Base-by-base conservation (phyloP, 2,797 vertebrate species). In the Sebastes matsubarae region DNA sequence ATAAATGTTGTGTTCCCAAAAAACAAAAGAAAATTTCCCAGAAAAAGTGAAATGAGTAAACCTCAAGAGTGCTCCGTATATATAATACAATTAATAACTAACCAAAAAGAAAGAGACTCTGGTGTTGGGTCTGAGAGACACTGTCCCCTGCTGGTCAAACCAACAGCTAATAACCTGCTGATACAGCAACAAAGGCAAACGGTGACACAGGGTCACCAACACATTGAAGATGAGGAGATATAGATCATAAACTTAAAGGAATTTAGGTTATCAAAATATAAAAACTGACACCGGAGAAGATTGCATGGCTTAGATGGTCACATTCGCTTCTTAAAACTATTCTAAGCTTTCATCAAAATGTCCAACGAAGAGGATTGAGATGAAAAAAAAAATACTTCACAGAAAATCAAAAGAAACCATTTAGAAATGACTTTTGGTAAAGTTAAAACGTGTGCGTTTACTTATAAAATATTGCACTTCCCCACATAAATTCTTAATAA, bases 381-480 rank as follows among this genome's bases (percentile, higher is more conserved):
- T 77, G 38, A 57, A 32, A 87, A 20, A 50, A 68, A 69, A 72
- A 68, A 38, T 7, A 73, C 46, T 79, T 73, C 46, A 82, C 54
- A 66, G 6, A 83, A 79, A 30, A 68, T 30, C 7, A 52, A 72
- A 59, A 65, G 11, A 70, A 66, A 83, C 42, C 8, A 84, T 55
- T 77, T 61, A 18, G 18, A 83, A 76, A 64, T 69, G 12, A 46
- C 58, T 86, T 87, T 84, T 89, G 80, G 81, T 87, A 80, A 85
- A 54, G 81, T 82, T 85, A 79, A 83, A 87, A 85, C 55, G 25
- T 90, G 59, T 88, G 72, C 60, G 75, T 84, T 82, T 82, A 82
- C 32, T 50, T 77, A 72, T 32, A 84, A 80, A 80, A 89, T 94
- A 96, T 96, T 96, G 96, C 95, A 96, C 95, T 73, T 78, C 61